These are phyloP conservation scores for Candoia aspera DNA, from an alignment of 2,113 vertebrate genomes.

Conservation along the genomic window DNA sequence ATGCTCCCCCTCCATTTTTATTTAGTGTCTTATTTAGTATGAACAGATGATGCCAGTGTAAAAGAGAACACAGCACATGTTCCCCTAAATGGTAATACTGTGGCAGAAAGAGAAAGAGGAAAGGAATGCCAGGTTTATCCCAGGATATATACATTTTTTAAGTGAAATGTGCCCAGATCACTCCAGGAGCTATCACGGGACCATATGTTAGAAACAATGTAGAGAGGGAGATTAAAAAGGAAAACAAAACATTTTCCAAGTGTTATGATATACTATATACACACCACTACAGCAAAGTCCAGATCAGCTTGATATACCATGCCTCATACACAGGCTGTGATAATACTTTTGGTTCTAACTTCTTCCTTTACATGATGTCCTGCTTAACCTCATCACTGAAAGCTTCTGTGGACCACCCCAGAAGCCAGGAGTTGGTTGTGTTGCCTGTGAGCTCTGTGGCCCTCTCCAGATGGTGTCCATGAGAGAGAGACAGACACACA, in stretches of 20 bases:
- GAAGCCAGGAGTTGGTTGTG: neutral
- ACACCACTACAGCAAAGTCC: neutral
- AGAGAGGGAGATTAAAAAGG: neutral
- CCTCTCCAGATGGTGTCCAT: too few species aligned
- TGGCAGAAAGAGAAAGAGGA: too few species aligned
- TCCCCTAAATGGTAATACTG: neutral
- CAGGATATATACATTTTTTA: neutral
- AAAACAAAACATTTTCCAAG: neutral
- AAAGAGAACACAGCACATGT: neutral
- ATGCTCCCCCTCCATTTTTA: neutral
- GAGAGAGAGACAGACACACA: too few species aligned
- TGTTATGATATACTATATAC: neutral
- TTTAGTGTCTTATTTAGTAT: neutral
- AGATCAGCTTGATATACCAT: neutral
- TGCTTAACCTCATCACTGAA: neutral
- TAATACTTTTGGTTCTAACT: neutral
- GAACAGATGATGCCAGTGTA: neutral
- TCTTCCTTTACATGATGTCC: neutral
- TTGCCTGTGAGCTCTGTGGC: neutral
- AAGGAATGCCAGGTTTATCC: neutral
- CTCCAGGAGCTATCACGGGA: neutral
- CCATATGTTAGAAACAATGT: neutral
- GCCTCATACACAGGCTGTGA: neutral
- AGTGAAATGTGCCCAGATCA: neutral
- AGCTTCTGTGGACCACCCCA: neutral